Base-by-base conservation (phyloP, 2,888 invertebrate species). In the Agonopterix alstromeriana region DNA sequence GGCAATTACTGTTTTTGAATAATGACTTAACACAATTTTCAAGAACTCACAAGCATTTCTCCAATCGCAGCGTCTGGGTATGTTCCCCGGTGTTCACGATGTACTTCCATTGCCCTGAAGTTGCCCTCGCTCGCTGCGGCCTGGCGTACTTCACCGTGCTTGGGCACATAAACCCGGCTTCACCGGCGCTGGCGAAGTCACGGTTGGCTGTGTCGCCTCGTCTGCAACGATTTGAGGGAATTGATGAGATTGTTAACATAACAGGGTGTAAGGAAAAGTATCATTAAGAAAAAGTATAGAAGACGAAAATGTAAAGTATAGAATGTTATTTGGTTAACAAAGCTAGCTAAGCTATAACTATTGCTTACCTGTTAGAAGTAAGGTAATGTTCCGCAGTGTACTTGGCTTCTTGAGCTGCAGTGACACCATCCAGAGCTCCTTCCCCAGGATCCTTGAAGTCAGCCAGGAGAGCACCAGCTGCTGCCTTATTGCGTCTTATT, bases 1-100 rank as follows among this genome's bases (percentile, higher is more conserved):
- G 27, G 5, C 5, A 27, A 27, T 17, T 17, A 1, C 5, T 0
- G 27, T 27, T 27, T 27, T 5, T 5, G 7, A 27, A 27, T 7
- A 27, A 27, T 3, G 27, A 27, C 7, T 1, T 27, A 7, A 5
- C 7, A 27, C 7, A 27, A 27, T 27, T 27, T 27, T 27, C 27
- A 27, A 27, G 10, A 38, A 90, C 93, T 91, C 71, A 93, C 93
- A 92, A 87, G 86, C 96, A 96, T 70, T 95, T 95, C 71, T 96
- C 96, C 50, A 96, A 82, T 8, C 96, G 82, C 46, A 96, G 71
- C 0, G 95, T 96, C 81, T 96, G 96, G 7, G 95, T 94, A 64
- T 95, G 95, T 54, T 95, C 94, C 0, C 94, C 95, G 0, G 95
- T 94, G 63, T 96, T 96, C 43, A 96, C 95, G 57, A 96, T 94